Base-by-base conservation (phyloP, 1,140 invertebrate species). In the Luehdorfia chinensis region DNA sequence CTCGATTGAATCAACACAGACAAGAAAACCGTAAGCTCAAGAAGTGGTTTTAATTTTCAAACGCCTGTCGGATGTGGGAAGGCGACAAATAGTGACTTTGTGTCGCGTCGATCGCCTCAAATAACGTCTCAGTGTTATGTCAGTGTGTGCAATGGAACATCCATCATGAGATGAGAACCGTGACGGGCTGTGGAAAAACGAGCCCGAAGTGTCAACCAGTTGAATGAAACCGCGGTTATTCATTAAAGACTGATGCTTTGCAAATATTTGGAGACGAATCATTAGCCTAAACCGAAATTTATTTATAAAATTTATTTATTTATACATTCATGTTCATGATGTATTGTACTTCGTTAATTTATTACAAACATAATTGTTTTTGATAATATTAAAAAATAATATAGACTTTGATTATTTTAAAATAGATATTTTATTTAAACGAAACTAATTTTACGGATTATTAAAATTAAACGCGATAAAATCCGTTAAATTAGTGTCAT, bases 71-170 rank as follows among this genome's bases (percentile, higher is more conserved):
- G 56, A 67, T 49, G 52, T 30, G 21, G 27, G 37, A 33, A 67
- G 64, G 69, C 64, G 79, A 71, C 66, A 71, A 80, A 43, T 80
- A 71, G 68, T 72, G 69, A 77, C 66, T 56, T 65, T 50, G 58
- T 63, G 61, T 53, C 64, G 50, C 51, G 47, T 64, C 52, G 49
- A 39, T 45, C 37, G 52, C 50, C 27, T 16, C 49, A 46, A 27
- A 47, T 43, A 43, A 43, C 39, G 39, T 43, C 39, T 43, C 13
- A 37, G 18, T 15, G 15, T 15, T 30, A 3, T 30, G 8, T 52
- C 51, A 18, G n/a, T n/a, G 41, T 14, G n/a, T n/a, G 41, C 18
- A 52, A 36, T 47, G 14, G 48, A 47, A 15, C 50, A 68, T 68
- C 64, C 49, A 49, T 66, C 68, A 69, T 31, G 48, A 47, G 18